phyloP scores from a whole-genome alignment of 1,140 invertebrate genomes.

The Sinonovacula constricta region DNA sequence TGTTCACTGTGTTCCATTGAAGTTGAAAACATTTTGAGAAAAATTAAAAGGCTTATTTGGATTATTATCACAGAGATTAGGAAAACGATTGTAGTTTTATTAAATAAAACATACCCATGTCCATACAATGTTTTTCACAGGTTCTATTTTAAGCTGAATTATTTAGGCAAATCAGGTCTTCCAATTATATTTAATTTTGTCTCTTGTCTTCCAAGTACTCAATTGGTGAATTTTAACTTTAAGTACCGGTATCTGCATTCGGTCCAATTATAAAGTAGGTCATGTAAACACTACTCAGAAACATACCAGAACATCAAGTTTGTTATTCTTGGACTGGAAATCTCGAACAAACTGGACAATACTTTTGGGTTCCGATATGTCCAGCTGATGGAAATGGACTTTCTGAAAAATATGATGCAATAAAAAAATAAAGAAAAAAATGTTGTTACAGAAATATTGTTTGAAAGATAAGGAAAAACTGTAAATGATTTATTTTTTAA shows the following conservation, averaged over 20 bases:
- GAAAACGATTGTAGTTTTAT: too few species aligned
- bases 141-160: not conserved
- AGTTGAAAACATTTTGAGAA: too few species aligned
- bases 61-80: too few species aligned
- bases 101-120: not conserved
- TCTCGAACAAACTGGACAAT: conserved; percentile 77
- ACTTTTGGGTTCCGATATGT: conserved; percentile 78
- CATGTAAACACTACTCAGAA: not conserved
- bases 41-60: too few species aligned
- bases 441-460: too few species aligned
- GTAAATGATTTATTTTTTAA: too few species aligned
- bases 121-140: not conserved
- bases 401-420: conserved; percentile 72
- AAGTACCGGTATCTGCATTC: not conserved
- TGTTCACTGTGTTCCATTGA: too few species aligned
- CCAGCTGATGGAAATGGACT: conserved; percentile 79
- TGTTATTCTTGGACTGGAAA: conserved; percentile 74
- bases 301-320: conserved; percentile 78
- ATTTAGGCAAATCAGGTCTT: not conserved
- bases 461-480: too few species aligned
- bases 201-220: not conserved
- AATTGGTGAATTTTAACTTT: not conserved
- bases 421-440: too few species aligned
- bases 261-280: not conserved
- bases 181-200: not conserved